These are phyloP conservation scores for Psettodes erumei DNA, from an alignment of 2,113 vertebrate species.

Conservation along the genomic window DNA sequence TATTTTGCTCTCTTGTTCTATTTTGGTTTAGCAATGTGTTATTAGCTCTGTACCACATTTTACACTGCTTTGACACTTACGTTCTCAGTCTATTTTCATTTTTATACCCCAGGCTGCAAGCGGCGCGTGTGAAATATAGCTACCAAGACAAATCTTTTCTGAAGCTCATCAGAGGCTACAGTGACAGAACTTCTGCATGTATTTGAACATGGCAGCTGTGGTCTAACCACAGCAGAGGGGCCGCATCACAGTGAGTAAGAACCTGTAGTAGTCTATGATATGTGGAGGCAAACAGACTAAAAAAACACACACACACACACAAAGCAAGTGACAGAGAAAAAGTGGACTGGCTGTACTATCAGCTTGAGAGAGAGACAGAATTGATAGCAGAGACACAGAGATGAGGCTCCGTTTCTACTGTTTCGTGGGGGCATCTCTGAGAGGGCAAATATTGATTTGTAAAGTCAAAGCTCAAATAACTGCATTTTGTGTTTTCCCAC, in stretches of 20 bases:
- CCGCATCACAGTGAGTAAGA: neutral
- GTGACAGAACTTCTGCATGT: slow-evolving; percentile 24
- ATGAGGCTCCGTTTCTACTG: neutral
- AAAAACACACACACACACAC: neutral
- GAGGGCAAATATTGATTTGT: neutral
- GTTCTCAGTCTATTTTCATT: too few species aligned
- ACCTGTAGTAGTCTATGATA: neutral
- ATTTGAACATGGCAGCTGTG: slow-evolving; percentile 29
- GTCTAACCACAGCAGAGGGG: slow-evolving; percentile 15
- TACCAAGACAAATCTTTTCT: slow-evolving; percentile 38
- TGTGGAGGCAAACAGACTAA: slow-evolving; percentile 2
- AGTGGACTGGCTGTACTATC: neutral
- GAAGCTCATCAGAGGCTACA: slow-evolving; percentile 36
- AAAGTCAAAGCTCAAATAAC: neutral
- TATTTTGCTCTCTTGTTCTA: neutral
- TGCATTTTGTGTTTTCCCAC: neutral
- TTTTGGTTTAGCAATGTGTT: neutral
- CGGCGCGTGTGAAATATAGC: slow-evolving; percentile 15
- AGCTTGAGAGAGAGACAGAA: neutral
- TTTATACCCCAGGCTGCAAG: slow-evolving; percentile 10
- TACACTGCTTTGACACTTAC: too few species aligned
- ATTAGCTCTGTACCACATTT: slow-evolving; percentile 14
- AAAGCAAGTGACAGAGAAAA: neutral
- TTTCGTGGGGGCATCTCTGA: neutral
- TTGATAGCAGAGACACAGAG: neutral